Base-by-base conservation (phyloP, 2,113 vertebrate species). In the Stictonetta naevosa region DNA sequence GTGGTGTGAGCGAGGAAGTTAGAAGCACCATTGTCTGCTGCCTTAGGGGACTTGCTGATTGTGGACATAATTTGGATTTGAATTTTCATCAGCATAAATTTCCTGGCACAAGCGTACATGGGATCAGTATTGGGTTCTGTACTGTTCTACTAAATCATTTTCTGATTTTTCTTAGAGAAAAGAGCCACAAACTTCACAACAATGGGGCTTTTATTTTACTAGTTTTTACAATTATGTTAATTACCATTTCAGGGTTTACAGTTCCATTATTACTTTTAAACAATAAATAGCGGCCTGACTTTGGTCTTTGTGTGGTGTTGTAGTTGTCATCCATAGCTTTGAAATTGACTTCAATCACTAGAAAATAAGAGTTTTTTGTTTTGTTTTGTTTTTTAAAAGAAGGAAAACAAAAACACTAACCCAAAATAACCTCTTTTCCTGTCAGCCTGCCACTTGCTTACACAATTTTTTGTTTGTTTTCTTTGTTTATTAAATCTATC, bases 221-320 rank as follows among this genome's bases (percentile, higher is more conserved):
- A 42, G 1, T 46, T 92, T 94, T 94, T 81, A 68, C 22, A 38
- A 29, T 40, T 2, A 36, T 69, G 23, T 62, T 83, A 78, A 89
- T 75, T 92, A 71, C 71, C 85, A 23, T 90, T 87, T 94, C 36
- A 28, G 42, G 55, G 44, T 26, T 92, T 73, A 53, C 23, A 87
- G 28, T 87, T 78, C 53, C 58, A 59, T 68, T 83, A 34, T n/a
- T 50, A 16, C 79, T 95, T 97, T 93, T 55, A 95, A 91, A 92
- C 31, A 68, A 83, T 58, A 56, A 80, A 31, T 58, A 90, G 26
- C 15, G 46, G 28, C 64, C 31, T 82, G 66, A 75, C 21, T 73
- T 77, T 11, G 7, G 10, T 48, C 33, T 16, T 48, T 69, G 7
- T 53, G 22, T 71, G 7, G 5, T 83, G 40, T 68, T 6, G 11